Base-by-base conservation (phyloP, 92 coral and sea anemone genomes). In the Epizoanthus rinbou region DNA sequence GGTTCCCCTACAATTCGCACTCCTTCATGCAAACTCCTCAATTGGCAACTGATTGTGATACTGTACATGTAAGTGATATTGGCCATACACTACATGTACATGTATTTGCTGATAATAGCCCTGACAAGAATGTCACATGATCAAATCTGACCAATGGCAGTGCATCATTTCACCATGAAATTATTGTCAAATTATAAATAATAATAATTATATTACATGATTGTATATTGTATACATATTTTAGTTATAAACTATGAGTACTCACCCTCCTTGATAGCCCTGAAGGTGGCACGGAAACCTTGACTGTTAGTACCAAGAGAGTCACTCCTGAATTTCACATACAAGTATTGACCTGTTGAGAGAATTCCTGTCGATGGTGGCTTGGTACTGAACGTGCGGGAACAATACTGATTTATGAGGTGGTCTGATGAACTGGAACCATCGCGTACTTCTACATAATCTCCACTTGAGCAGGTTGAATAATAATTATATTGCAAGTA, bases 231-330 rank as follows among this genome's bases (percentile, higher is more conserved):
- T 28, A 28, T 28, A 28, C 31, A 28, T 1, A 16, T 10, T 57
- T 16, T 18, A 16, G 4, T 16, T 57, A 16, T 2, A 28, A 28
- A 7, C 3, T 16, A 57, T 58, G 2, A 64, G 69, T 22, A 64
- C 37, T 17, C 35, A 64, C 69, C 69, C 14, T 64, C 31, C 3
- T 64, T 8, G 25, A 64, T 35, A 64, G 69, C 69, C 11, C 17
- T 64, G 4, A 19, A 64, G 69, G 69, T 64, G 69, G 37, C 69
- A 64, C 37, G 25, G 33, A 64, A 64, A 31, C 69, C 69, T 5
- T 8, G 14, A 3, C 1, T 5, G 0, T 64, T 64, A 17, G 69
- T 28, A 4, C 31, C 37, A 8, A 3, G 69, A 0, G 13, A 5
- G 16, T 64, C 69, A 8, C 69, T 64, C 37, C 69, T 19, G 16